Conservation (phyloP, 2,113 vertebrate species). For the Tetrax tetrax region DNA sequence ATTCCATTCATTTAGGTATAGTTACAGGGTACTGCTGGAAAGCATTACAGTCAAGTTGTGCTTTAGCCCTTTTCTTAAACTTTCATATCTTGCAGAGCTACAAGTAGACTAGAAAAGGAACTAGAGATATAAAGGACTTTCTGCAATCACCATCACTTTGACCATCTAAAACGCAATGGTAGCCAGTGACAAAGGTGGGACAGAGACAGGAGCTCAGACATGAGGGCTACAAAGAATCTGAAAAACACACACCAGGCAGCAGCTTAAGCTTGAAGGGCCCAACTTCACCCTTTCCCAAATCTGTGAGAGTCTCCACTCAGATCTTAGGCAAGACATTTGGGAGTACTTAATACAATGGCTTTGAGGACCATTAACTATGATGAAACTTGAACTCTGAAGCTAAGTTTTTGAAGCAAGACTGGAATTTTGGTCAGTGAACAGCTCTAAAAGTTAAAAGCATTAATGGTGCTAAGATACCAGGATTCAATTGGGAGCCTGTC, state of each 20-base stretch:
- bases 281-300: neutral
- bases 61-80: neutral
- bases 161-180: neutral
- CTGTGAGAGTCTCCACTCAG: neutral
- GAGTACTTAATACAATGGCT: neutral
- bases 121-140: neutral
- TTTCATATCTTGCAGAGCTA: neutral
- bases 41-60: neutral
- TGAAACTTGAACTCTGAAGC: neutral
- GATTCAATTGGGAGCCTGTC: neutral
- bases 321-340: neutral
- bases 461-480: neutral
- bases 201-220: neutral
- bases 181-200: neutral
- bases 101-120: neutral
- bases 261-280: neutral
- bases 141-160: neutral
- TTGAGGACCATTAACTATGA: neutral
- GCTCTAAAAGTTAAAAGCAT: neutral
- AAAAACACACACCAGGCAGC: neutral
- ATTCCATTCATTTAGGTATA: neutral
- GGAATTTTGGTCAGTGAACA: neutral
- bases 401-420: neutral
- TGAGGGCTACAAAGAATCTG: neutral
- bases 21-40: neutral